phyloP scores from a whole-genome alignment of 2,888 invertebrate species.

The Tenodera sinensis region DNA sequence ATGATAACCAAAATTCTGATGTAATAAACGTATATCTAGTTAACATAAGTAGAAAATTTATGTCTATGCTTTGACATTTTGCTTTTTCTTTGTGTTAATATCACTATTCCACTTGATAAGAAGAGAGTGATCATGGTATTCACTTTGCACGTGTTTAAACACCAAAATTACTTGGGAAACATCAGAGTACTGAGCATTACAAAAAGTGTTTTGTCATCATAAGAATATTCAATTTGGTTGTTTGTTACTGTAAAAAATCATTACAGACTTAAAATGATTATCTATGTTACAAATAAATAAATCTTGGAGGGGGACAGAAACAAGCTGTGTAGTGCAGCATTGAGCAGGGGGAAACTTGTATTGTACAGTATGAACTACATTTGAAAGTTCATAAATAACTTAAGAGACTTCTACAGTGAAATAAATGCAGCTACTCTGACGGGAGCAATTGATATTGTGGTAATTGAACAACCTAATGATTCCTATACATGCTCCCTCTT shows the following conservation, averaged over 20 bases:
- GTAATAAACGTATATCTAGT: background rate
- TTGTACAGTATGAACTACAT: conserved; percentile 44
- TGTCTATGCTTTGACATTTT: background rate
- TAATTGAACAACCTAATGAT: conserved; percentile 95
- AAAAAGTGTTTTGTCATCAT: too few species aligned
- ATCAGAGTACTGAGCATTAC: too few species aligned
- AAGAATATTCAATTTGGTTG: background rate
- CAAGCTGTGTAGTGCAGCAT: background rate
- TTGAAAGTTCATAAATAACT: conserved; percentile 84
- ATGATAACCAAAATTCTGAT: background rate
- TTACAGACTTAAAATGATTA: background rate
- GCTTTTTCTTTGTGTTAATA: background rate
- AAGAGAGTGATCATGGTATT: background rate
- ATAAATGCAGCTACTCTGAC: conserved; percentile 97
- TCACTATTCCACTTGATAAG: background rate
- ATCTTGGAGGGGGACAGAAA: background rate
- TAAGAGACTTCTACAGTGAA: conserved; percentile 96
- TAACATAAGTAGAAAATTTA: background rate
- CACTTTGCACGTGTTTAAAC: background rate
- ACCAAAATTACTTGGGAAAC: too few species aligned
- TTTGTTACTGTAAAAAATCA: background rate
- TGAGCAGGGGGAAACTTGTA: background rate
- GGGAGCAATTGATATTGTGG: conserved; percentile 98
- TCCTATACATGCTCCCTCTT: conserved; percentile 94
- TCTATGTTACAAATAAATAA: background rate